phyloP scores from a whole-genome alignment of 2,797 vertebrate genomes.

The Myotis planiceps region DNA sequence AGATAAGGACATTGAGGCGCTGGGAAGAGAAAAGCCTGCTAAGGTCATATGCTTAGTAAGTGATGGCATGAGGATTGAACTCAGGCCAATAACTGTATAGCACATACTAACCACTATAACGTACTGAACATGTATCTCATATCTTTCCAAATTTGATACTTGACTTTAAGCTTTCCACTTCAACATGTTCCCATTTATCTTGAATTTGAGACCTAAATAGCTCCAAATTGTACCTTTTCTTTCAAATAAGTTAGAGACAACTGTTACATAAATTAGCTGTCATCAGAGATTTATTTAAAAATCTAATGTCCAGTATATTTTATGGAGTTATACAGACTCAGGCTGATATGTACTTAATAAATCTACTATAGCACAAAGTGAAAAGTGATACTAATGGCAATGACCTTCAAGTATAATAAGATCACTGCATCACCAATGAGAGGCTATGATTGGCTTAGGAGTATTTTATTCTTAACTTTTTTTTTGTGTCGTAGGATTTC shows the following conservation, averaged over 20 bases:
- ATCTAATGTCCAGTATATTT: neutral
- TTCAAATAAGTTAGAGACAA: neutral
- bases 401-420: neutral
- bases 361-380: neutral
- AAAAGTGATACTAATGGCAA: neutral
- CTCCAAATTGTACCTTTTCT: neutral
- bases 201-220: neutral
- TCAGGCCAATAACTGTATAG: neutral
- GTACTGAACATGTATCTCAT: neutral
- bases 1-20: neutral
- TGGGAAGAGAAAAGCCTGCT: neutral
- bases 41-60: neutral
- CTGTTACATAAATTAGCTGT: neutral
- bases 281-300: neutral
- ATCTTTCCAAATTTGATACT: neutral
- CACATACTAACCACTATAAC: neutral
- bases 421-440: neutral
- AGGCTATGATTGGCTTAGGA: neutral
- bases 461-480: constrained; percentile 15
- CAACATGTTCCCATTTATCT: neutral
- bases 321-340: neutral
- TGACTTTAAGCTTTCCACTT: neutral
- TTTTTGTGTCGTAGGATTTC: constrained; percentile 24
- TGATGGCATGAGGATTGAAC: neutral
- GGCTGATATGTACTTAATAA: neutral